phyloP scores from a whole-genome alignment of 2,888 invertebrate genomes.

The Gibbula magus region DNA sequence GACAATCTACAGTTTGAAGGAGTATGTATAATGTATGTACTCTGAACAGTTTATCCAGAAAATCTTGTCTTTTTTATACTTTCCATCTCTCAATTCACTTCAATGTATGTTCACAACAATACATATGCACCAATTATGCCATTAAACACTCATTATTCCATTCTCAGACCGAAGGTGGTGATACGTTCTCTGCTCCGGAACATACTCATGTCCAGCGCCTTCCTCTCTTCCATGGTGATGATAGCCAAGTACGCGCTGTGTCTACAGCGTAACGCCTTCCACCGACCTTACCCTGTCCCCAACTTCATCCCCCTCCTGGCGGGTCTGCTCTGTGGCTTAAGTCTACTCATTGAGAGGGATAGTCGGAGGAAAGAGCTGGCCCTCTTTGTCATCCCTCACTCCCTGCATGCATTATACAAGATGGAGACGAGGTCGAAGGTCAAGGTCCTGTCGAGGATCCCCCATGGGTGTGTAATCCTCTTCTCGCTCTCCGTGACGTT shows the following conservation, averaged over 20 bases:
- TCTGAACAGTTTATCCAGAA: too few relatives aligned
- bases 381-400: constrained; percentile 62
- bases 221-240: constrained; percentile 61
- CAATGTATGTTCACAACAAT: too few relatives aligned
- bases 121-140: too few relatives aligned
- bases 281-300: constrained; percentile 56
- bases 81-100: too few relatives aligned
- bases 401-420: constrained; percentile 53
- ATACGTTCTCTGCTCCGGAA: constrained; percentile 53
- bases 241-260: constrained; percentile 62
- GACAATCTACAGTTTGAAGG: too few relatives aligned
- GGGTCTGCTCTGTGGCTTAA: constrained; percentile 52
- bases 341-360: constrained; percentile 55
- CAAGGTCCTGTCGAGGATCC: constrained; percentile 37
- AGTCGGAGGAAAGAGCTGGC: constrained; percentile 60
- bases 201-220: constrained; percentile 57
- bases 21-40: too few relatives aligned
- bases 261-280: constrained; percentile 51
- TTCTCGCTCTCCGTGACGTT: constrained; percentile 62
- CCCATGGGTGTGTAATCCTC: constrained; percentile 52
- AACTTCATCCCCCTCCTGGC: constrained; percentile 54
- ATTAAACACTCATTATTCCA: not conserved
- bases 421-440: constrained; percentile 44
- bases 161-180: constrained; percentile 55
- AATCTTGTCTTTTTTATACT: too few relatives aligned